phyloP scores from a whole-genome alignment of 2,888 invertebrate genomes.

The Aporophyla lueneburgensis region DNA sequence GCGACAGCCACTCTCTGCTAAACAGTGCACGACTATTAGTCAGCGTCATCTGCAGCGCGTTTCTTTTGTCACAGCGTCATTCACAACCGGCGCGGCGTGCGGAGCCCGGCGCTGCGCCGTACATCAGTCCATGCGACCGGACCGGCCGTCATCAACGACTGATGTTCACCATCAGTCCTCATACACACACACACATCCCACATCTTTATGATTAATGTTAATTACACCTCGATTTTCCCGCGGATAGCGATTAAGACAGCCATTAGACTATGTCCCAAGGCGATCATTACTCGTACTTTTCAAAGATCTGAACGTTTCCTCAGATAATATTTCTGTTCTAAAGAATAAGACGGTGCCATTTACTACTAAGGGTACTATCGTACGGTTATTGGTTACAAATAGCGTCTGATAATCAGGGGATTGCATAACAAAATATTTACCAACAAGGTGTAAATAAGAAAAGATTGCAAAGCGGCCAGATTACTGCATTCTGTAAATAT shows the following conservation, averaged over 20 bases:
- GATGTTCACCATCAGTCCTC: constrained; percentile 84
- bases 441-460: constrained; percentile 33
- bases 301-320: constrained; percentile 70
- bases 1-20: constrained; percentile 66
- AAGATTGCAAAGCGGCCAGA: constrained; percentile 40
- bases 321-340: constrained; percentile 40
- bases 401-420: constrained; percentile 16
- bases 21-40: constrained; percentile 76
- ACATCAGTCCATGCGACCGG: constrained; percentile 66
- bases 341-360: constrained; percentile 16
- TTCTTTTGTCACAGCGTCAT: constrained; percentile 81
- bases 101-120: constrained; percentile 46
- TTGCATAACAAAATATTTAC: constrained; percentile 20
- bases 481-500: constrained; percentile 48
- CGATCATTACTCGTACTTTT: constrained; percentile 80
- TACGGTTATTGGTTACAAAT: constrained; percentile 17
- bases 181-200: no score
- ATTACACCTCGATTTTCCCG: constrained; percentile 85
- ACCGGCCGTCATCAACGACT: constrained; percentile 71
- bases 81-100: constrained; percentile 69
- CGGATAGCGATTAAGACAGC: constrained; percentile 83
- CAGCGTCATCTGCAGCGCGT: constrained; percentile 78
- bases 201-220: constrained; percentile 88
- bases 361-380: constrained; percentile 4
- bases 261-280: constrained; percentile 83